These are phyloP conservation scores for Coenonympha glycerion DNA, from an alignment of 2,888 invertebrate species.

Conservation along the genomic window DNA sequence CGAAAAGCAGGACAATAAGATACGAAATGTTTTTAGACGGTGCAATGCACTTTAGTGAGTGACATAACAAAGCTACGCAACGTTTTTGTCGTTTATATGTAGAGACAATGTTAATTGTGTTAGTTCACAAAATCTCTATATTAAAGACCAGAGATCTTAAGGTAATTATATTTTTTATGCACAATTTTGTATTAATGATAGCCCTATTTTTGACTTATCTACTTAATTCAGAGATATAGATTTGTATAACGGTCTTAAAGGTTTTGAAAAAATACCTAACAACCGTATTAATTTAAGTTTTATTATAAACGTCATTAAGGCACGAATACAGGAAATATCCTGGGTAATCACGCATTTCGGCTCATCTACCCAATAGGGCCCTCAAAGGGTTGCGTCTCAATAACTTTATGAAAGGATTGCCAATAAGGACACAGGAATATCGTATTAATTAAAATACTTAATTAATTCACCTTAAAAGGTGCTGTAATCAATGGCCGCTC, in stretches of 20 bases:
- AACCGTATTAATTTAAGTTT: background rate
- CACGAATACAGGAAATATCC: background rate
- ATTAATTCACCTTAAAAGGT: conserved; percentile 76
- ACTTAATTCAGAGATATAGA: too few species aligned
- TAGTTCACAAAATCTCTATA: too few species aligned
- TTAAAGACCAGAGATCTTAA: too few species aligned
- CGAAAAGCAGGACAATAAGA: background rate
- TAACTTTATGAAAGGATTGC: conserved; percentile 76
- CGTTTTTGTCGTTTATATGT: too few species aligned
- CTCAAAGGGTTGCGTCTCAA: conserved; percentile 70
- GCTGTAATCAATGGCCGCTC: conserved; percentile 69
- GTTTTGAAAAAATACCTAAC: too few species aligned
- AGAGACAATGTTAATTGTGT: too few species aligned
- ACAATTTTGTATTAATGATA: too few species aligned
- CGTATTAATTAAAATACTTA: conserved; percentile 76
- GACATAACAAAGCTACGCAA: too few species aligned
- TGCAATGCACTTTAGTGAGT: too few species aligned
- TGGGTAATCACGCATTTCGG: background rate
- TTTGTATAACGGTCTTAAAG: too few species aligned
- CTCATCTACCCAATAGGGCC: conserved; percentile 35
- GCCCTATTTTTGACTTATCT: too few species aligned
- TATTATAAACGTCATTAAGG: background rate
- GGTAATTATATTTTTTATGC: too few species aligned
- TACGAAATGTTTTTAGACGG: background rate
- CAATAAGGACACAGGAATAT: conserved; percentile 73